These are phyloP conservation scores for Luscinia megarhynchos DNA, from an alignment of 2,797 vertebrate species.

Conservation along the genomic window DNA sequence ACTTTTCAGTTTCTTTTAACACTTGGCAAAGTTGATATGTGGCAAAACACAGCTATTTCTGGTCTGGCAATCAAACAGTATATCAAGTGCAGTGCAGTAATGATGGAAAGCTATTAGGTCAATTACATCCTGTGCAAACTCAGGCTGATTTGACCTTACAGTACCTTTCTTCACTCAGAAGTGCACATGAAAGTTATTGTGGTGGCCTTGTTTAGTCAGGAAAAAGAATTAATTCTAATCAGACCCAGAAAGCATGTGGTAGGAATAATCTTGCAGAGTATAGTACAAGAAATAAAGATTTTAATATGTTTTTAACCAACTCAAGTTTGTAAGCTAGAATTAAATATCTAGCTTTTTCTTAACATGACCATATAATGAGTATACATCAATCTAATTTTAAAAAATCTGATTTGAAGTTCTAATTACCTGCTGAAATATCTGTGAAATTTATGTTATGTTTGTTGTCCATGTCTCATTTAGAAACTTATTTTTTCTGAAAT, in stretches of 20 bases:
- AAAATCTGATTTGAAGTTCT: background rate
- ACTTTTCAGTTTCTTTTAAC: slow-evolving; percentile 8
- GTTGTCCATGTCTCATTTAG: background rate
- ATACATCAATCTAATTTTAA: background rate
- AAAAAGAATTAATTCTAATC: background rate
- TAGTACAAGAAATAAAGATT: background rate
- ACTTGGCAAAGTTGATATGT: background rate
- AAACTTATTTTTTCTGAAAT: background rate
- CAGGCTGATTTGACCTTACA: background rate
- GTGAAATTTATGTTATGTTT: background rate
- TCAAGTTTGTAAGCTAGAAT: background rate
- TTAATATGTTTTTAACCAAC: background rate
- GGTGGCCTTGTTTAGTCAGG: background rate
- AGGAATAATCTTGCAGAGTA: background rate
- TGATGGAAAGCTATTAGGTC: background rate
- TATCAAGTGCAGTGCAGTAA: background rate
- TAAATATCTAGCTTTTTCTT: background rate
- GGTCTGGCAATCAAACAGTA: background rate
- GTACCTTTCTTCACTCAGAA: background rate
- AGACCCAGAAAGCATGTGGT: background rate
- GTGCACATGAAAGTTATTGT: background rate
- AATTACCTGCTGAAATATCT: background rate
- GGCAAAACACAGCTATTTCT: background rate
- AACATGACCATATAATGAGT: background rate
- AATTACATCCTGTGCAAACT: background rate